Base-by-base conservation (phyloP, 1,140 invertebrate species). In the Meloidogyne chitwoodi region DNA sequence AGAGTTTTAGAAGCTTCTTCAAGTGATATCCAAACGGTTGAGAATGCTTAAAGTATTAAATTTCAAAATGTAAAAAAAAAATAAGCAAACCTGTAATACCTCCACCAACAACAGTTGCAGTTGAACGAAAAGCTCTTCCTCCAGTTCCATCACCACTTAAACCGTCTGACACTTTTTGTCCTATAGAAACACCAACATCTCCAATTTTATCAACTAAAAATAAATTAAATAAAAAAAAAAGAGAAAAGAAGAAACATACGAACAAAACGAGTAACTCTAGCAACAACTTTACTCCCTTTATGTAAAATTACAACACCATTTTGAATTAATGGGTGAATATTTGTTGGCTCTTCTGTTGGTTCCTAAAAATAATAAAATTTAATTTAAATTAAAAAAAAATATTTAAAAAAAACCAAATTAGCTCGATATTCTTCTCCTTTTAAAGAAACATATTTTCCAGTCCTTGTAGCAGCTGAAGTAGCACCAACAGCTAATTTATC, bases 121-220 rank as follows among this genome's bases (percentile, higher is more conserved):
- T 74, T 19, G 56, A 41, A 16, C 41, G 26, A 48, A 83, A 70
- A 16, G 77, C 48, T 10, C 77, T 29, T 34, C 81, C 81, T 14
- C 81, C 78, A 34, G 34, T 41, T 67, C 73, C 79, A 24, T 80
- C 38, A 29, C 65, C 81, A 61, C 76, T 72, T n/a, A 79, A 27
- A 22, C 64, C 44, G 38, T 31, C 29, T 11, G 81, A 66, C n/a
- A 83, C 34, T 68, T 66, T 56, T 22, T 64, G 78, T 0, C 80
- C 80, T 29, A 83, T 63, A 10, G 41, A 19, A 38, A 83, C 78
- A 19, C 80, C 80, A 67, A 81, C 67, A 26, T 81, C 73, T 29
- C 80, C 80, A 68, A 81, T 77, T 77, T 76, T 83, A 63, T 81
- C 78, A 44, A 81, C 80, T 80, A 22, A 76, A 80, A 65, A 22